Evolutionary conservation across 1,140 invertebrate genomes (phyloP), one percentile per base, ranked within the genome.

Genomic region (Mercenaria mercenaria): DNA sequence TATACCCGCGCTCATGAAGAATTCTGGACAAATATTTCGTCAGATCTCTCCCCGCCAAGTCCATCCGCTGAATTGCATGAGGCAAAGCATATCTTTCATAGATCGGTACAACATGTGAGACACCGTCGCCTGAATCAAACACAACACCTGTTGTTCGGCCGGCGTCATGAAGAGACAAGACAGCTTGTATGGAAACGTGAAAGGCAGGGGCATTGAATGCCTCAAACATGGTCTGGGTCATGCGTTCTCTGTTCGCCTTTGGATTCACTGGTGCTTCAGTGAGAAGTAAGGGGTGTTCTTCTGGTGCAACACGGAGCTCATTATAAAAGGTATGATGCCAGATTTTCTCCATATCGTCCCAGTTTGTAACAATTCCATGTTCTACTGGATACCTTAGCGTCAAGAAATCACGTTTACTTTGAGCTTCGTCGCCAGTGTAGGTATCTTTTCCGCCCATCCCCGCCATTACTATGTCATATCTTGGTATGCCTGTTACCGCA

Each of bases 1-100:
- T 98, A 97, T 99, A 99, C 92, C 99, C 99, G 96, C 98, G 99
- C 97, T 99, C 98, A 93, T 98, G 99, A 92, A 99, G 97, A 96
- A 99, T 94, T 97, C 98, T 99, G 98, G 99, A 98, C 96, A 99
- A 97, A 97, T 99, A 99, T 96, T 99, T 98, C 92, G 99, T 99
- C 94, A 99, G 97, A 96, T 99, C 99, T 93, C 99, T 98, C 87
- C 99, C 99, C 93, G 98, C 98, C 95, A 99, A 97, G 96, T 99
- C 98, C 93, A 99, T 95, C 97, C 98, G 97, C 59, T 98, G 97
- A 95, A 99, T 98, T 94, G 98, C 98, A 92, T 97, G 97, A 20
- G 97, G 97, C 23, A 97, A 93, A 77, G 97, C 97, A 92, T 97
- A 97, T 97, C 96, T 97, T 96, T 98, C 98, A 95, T 98, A 98